Evolutionary conservation across 1,140 invertebrate genomes (phyloP), one percentile per base, ranked within the genome.

Genomic region (Leptestheria dahalacensis): DNA sequence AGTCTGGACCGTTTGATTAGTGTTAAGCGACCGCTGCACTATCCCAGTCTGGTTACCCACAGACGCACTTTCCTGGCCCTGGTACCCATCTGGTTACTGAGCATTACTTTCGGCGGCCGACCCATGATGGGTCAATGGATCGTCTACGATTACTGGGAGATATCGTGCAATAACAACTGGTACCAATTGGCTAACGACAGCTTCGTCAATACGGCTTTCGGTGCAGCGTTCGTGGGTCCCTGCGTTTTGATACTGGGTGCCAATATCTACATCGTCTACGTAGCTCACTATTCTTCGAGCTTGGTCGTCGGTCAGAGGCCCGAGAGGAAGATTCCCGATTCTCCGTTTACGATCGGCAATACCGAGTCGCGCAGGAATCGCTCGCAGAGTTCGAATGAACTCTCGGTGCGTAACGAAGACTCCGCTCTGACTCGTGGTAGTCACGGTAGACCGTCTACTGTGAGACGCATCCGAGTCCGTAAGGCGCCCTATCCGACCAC

Each of bases 111-210:
- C 21, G 66, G 66, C 0, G 18, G 66, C 12, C 64, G 66, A 1
- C 71, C 71, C 0, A 60, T 69, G 3, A 28, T 66, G 9, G 49
- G 63, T 10, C 26, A 64, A n/a, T 73, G 71, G 71, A 61, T 73
- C 1, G 54, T 65, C 18, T 73, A 69, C 62, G 72, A 73, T 61
- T 72, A 72, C 62, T 72, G 70, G 69, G 72, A 73, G 60, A 66
- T 62, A 6, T 66, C 68, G 0, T 73, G 72, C 61, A 71, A 71
- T 18, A 72, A 73, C 49, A 61, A 70, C 41, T 73, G 72, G 71
- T 66, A 68, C 25, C 29, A 61, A 2, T 61, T 70, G 15, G 26
- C 53, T 21, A 18, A 57, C n/a, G 26, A 65, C 2, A 28, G 64
- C 33, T 73, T 71, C 57, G 71, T 73, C 3, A 59, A 48, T 25